Percentiles rank a stretch among this genome's conserved stretches.
phyloP scores from a whole-genome alignment of 2,113 vertebrate genomes.

The Halcyon malimbica region DNA sequence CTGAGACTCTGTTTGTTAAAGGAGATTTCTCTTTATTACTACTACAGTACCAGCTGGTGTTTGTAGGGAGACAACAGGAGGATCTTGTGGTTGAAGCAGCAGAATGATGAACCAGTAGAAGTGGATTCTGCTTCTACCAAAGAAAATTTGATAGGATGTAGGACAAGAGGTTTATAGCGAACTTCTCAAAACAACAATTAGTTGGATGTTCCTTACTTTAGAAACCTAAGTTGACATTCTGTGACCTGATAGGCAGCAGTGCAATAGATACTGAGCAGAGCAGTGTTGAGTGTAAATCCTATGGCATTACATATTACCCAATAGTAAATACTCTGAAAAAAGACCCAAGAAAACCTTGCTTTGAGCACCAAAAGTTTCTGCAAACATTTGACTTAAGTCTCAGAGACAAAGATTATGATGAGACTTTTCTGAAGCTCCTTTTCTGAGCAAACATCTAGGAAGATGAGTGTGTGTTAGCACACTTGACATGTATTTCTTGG shows the following conservation, averaged over 20 bases:
- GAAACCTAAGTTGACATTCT: background rate
- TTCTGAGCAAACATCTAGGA: background rate
- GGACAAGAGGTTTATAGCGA: background rate
- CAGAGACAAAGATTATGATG: background rate
- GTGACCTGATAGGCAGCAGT: background rate
- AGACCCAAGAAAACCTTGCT: background rate
- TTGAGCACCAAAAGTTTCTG: background rate
- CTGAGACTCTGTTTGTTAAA: background rate
- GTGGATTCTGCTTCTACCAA: background rate
- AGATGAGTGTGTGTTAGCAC: background rate
- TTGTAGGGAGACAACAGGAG: background rate
- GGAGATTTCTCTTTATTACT: background rate
- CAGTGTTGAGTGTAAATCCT: background rate
- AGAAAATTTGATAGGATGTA: background rate
- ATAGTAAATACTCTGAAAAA: background rate
- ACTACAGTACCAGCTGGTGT: background rate
- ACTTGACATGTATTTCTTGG: background rate
- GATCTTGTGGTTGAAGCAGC: background rate
- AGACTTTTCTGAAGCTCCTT: background rate
- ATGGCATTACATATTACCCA: background rate
- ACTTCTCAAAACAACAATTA: background rate
- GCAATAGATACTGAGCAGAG: background rate
- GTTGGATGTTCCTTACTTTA: background rate
- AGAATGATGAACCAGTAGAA: background rate
- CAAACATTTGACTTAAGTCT: background rate